Evolutionary conservation across 2,888 invertebrate species (phyloP), one percentile per base, ranked within the genome.

Genomic region (Dolichopus griseipennis): DNA sequence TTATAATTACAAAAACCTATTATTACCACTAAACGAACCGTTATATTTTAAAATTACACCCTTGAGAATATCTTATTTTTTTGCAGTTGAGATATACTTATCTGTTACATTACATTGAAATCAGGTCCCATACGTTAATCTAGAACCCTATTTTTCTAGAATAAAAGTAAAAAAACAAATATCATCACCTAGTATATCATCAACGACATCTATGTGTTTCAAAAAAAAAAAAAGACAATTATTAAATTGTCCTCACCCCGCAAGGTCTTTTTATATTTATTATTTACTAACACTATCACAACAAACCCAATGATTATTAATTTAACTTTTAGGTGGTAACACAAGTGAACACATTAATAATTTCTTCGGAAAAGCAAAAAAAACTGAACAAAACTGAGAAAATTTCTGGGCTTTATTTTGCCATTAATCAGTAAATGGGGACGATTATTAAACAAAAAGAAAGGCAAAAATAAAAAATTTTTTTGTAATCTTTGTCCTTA

Each of bases 401-500:
- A n/a, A 6, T 6, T 52, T 18, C 12, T 43, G 43, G 43, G 43
- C 43, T 43, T 43, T 43, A 43, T 52, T 52, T 52, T 6, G 2
- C 52, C 52, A 52, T 52, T 52, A 52, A 52, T 52, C 52, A 52
- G 52, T 52, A 52, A n/a, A 52, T 52, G 18, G n/a, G 15, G n/a
- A 52, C n/a, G 52, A 52, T 52, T 18, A 52, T 52, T 18, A 52
- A 52, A 37, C 12, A 37, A 37, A 37, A 37, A 37, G 18, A 18
- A n/a, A 52, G 15, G 15, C 9, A 52, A 52, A 18, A 18, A 52
- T 6, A 52, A 52, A 6, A 37, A 37, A 37, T 37, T 10, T 52
- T 52, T 52, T 52, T 52, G n/a, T 52, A 52, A 52, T 52, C n/a
- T 52, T 52, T n/a, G n/a, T 52, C 52, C 52, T 52, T 52, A 18